Percentiles rank a stretch among this genome's conserved stretches.
Conservation (phyloP, 2,797 vertebrate species). For the Lagodon rhomboides region DNA sequence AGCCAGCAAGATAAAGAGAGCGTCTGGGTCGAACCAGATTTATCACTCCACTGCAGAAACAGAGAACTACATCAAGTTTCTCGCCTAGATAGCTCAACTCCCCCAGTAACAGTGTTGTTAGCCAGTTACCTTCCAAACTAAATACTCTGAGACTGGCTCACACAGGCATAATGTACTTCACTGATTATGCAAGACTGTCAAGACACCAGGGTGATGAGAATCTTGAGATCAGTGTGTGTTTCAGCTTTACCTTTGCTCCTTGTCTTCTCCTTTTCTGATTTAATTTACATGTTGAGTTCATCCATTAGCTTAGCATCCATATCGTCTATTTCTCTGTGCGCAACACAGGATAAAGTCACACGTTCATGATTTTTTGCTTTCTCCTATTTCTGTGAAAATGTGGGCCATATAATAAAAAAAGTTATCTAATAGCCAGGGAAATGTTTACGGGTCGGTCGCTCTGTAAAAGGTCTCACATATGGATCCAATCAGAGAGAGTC, state of each 20-base stretch:
- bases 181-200: slow-evolving; percentile 30
- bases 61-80: slow-evolving; percentile 27
- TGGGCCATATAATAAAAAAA: slow-evolving; percentile 52
- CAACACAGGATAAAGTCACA: slow-evolving; percentile 21
- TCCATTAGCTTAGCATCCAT: slow-evolving; percentile 24
- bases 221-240: background rate
- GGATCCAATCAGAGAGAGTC: slow-evolving; percentile 64
- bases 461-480: slow-evolving; percentile 64
- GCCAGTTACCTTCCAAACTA: slow-evolving; percentile 46
- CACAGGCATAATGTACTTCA: slow-evolving; percentile 38
- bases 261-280: background rate
- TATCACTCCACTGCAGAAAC: slow-evolving; percentile 26
- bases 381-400: slow-evolving; percentile 43
- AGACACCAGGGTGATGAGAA: background rate
- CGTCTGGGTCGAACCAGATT: slow-evolving; percentile 31
- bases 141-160: slow-evolving; percentile 54
- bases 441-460: slow-evolving; percentile 65
- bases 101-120: slow-evolving; percentile 38
- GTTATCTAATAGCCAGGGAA: slow-evolving; percentile 62
- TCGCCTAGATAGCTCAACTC: slow-evolving; percentile 17
- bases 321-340: slow-evolving; percentile 30
- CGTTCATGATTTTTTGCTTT: slow-evolving; percentile 26
- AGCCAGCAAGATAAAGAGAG: slow-evolving; percentile 13
- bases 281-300: background rate
- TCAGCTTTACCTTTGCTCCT: too few species aligned